phyloP scores from a whole-genome alignment of 2,113 vertebrate genomes.

The Amphiprion percula region DNA sequence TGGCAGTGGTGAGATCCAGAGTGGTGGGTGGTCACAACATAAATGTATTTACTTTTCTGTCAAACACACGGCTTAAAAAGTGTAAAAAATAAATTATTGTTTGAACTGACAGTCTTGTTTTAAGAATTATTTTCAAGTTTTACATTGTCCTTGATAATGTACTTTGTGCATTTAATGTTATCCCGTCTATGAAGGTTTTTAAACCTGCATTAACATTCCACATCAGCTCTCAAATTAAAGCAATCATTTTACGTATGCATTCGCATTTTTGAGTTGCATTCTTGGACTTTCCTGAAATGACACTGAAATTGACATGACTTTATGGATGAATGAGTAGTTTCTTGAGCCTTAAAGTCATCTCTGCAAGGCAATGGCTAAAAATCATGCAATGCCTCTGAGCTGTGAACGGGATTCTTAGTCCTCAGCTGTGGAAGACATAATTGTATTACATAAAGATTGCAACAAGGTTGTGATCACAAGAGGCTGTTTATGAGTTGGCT shows the following conservation, averaged over 20 bases:
- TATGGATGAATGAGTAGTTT: not conserved
- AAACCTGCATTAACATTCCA: too few relatives aligned
- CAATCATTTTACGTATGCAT: too few relatives aligned
- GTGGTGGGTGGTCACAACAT: not conserved
- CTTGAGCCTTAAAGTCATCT: not conserved
- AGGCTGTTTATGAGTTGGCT: not conserved
- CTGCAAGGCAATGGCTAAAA: not conserved
- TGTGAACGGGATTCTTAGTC: not conserved
- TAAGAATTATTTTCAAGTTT: too few relatives aligned
- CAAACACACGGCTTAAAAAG: not conserved
- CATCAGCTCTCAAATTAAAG: too few relatives aligned
- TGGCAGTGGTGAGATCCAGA: not conserved
- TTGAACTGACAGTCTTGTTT: too few relatives aligned
- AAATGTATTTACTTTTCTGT: not conserved
- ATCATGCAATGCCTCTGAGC: not conserved
- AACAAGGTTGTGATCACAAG: constrained; percentile 2
- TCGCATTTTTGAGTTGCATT: too few relatives aligned
- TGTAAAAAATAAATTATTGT: too few relatives aligned
- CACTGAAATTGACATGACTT: not conserved
- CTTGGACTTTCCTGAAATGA: too few relatives aligned
- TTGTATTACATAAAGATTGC: not conserved
- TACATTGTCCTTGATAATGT: too few relatives aligned
- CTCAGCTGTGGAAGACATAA: not conserved
- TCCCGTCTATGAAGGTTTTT: too few relatives aligned
- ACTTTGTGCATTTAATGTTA: too few relatives aligned